Evolutionary conservation across 1,140 invertebrate species (phyloP).

Genomic region (Geopemphigus sp.): DNA sequence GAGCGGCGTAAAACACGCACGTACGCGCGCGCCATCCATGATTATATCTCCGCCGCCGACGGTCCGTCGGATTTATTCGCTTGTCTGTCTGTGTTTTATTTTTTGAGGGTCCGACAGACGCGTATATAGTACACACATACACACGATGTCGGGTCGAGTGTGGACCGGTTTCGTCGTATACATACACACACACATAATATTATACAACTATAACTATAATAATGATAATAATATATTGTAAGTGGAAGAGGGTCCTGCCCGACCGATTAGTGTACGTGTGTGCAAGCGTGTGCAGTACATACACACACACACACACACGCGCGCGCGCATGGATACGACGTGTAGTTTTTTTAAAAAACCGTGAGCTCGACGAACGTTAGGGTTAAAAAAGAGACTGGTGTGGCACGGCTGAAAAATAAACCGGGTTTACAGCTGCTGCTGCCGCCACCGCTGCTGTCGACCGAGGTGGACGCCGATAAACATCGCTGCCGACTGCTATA

Average conservation of each 20-base stretch:
- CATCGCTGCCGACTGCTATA: not conserved
- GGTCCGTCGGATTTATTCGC: conserved; percentile 37
- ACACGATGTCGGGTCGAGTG: conserved; percentile 11
- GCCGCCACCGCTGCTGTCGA: not conserved
- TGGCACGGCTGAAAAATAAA: not conserved
- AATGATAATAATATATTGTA: not conserved
- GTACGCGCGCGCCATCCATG: conserved; percentile 5
- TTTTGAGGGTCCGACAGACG: conserved; percentile 27
- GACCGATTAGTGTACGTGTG: not conserved
- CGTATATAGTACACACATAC: no score
- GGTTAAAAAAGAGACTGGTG: conserved; percentile 26
- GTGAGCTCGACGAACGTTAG: conserved; percentile 18
- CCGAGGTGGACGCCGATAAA: conserved; percentile 19
- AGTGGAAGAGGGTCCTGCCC: conserved; percentile 24
- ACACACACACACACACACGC: no score
- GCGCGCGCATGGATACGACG: no score
- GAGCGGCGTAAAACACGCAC: conserved; percentile 12
- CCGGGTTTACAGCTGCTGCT: conserved; percentile 29
- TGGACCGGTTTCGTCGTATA: conserved; percentile 41
- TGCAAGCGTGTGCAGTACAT: no score
- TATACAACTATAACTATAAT: not conserved
- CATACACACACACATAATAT: not conserved
- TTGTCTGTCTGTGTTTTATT: conserved; percentile 34
- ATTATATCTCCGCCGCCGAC: conserved; percentile 22
- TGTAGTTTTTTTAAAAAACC: not conserved